Percentiles rank a stretch among this genome's conserved stretches.
Conservation (phyloP, 2,797 vertebrate genomes). For the Xenops minutus region DNA sequence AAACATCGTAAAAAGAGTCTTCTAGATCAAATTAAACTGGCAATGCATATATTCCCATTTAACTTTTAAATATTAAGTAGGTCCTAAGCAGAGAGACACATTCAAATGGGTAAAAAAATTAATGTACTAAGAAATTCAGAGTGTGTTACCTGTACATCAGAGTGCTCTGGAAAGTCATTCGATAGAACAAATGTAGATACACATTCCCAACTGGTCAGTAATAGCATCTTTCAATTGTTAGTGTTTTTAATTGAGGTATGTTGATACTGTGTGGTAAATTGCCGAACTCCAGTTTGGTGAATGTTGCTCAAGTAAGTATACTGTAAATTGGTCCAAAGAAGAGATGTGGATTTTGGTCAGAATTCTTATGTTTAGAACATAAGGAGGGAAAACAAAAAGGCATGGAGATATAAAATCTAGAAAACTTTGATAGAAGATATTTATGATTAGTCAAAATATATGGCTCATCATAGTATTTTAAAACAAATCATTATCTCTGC, state of each 20-base stretch:
- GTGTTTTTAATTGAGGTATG: neutral
- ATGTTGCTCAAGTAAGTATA: neutral
- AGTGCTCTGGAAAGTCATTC: neutral
- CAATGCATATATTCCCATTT: neutral
- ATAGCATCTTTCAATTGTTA: fast-evolving
- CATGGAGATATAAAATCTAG: neutral
- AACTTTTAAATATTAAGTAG: neutral
- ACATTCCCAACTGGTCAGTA: neutral
- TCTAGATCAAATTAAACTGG: neutral
- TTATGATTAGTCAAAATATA: neutral
- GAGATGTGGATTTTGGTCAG: neutral
- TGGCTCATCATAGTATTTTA: neutral
- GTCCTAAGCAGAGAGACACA: neutral
- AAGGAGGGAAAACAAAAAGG: neutral
- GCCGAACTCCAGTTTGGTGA: neutral
- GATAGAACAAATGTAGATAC: neutral
- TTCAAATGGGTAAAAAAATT: neutral
- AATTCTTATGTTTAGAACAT: neutral
- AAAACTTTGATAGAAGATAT: neutral
- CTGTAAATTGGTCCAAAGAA: neutral
- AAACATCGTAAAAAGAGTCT: neutral
- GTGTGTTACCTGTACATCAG: neutral
- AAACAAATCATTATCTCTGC: neutral
- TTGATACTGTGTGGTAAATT: neutral
- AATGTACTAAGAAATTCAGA: neutral